phyloP scores from a whole-genome alignment of 2,888 invertebrate genomes.

The Drosophila limbata region DNA sequence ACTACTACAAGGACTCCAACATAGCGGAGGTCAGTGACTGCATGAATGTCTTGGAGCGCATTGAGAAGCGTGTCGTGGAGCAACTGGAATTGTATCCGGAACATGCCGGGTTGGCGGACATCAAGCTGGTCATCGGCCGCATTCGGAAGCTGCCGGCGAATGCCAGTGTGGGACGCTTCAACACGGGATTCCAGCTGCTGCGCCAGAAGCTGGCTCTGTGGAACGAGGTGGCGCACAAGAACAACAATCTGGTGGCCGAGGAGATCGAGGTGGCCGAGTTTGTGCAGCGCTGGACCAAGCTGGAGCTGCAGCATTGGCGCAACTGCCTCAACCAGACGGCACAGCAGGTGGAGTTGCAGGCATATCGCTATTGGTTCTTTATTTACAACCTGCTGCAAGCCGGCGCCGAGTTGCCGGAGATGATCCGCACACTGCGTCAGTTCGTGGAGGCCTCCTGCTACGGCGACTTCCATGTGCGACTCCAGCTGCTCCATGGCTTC shows the following conservation, averaged over 20 bases:
- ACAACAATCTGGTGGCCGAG: constrained; percentile 92
- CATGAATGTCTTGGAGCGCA: constrained; percentile 88
- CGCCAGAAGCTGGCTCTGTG: constrained; percentile 94
- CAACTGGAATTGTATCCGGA: constrained; percentile 94
- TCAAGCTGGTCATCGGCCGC: constrained; percentile 87
- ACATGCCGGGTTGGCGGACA: constrained; percentile 93
- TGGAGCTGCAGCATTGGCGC: constrained; percentile 96
- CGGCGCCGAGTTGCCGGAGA: constrained; percentile 60
- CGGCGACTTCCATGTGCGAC: constrained; percentile 92
- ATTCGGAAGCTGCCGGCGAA: constrained; percentile 91
- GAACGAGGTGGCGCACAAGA: constrained; percentile 95
- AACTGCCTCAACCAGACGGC: constrained; percentile 90
- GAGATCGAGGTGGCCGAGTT: constrained; percentile 91
- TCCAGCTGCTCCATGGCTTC: constrained; percentile 92
- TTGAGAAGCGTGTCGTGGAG: constrained; percentile 88
- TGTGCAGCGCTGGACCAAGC: constrained; percentile 95
- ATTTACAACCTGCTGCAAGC: constrained; percentile 89
- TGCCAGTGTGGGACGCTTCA: constrained; percentile 94
- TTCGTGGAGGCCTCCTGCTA: constrained; percentile 94
- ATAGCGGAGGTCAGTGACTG: constrained; percentile 91
- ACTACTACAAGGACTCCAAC: constrained; percentile 95
- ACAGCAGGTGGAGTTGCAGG: constrained; percentile 88
- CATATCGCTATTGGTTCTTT: constrained; percentile 96
- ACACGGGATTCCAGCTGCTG: constrained; percentile 95
- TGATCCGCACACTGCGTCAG: constrained; percentile 89